Base-by-base conservation (phyloP, 1,140 invertebrate species). In the Bicyclus anynana region DNA sequence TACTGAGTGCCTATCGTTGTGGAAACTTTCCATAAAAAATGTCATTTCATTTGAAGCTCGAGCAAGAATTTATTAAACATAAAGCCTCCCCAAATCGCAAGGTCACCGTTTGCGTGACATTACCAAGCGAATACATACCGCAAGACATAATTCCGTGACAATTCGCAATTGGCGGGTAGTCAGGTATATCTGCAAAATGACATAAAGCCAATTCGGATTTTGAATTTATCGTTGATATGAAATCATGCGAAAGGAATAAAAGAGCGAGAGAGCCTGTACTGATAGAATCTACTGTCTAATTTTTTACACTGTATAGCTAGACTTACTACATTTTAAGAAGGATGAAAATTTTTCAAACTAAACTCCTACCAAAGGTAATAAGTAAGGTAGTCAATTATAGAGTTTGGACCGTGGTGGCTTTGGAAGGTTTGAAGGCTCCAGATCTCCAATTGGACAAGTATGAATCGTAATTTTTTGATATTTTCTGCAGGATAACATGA, bases 41-140 rank as follows among this genome's bases (percentile, higher is more conserved):
- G 37, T 38, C 14, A 10, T 38, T 38, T 38, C 37, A 6, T 38
- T 16, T 16, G 2, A 38, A 38, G 37, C 18, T 27, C 33, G 21
- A 52, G 35, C 10, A 12, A 40, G 20, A 53, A 26, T 58, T 2
- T 52, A 40, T 40, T 47, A 44, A 20, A 35, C 37, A 56, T 53
- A 52, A 62, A 56, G 23, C 38, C 53, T 35, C 56, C 50, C 21
- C 18, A 53, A 62, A 56, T 51, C 35, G 23, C 74, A 76, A 78
- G 75, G 75, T 56, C 69, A 47, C 5, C 0, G 40, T 27, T 79
- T 59, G 76, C 76, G 73, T 76, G 76, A 53, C 50, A 54, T 64
- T 59, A 59, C 63, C 54, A 71, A 74, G 66, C 59, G 60, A 62
- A 66, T 62, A 59, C 61, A 69, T 69, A 56, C 60, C 59, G 69